phyloP scores from a whole-genome alignment of 2,113 vertebrate genomes.

The Lagopus muta region DNA sequence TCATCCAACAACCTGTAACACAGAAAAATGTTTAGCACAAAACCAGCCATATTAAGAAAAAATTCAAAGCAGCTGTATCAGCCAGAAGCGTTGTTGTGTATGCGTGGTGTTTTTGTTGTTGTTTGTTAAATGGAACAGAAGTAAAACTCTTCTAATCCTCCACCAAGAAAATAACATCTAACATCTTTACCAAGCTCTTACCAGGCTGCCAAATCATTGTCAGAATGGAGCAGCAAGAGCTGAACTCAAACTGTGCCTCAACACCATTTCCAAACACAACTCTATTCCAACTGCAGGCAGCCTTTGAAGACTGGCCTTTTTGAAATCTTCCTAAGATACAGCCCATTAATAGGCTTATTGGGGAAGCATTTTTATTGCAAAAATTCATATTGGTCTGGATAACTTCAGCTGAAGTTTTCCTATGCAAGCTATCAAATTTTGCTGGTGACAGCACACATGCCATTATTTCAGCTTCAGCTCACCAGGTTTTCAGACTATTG shows the following conservation, averaged over 20 bases:
- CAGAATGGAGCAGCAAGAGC: background rate
- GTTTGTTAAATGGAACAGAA: background rate
- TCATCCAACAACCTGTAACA: background rate
- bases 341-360: background rate
- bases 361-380: background rate
- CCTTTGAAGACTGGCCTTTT: background rate
- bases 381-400: background rate
- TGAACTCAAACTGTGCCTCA: conserved; percentile 33
- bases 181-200: background rate
- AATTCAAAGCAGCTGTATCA: background rate
- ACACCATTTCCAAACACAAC: background rate
- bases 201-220: conserved; percentile 25
- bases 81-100: background rate
- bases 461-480: conserved; percentile 3
- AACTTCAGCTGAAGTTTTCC: background rate
- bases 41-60: background rate
- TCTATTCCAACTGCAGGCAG: background rate
- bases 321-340: background rate
- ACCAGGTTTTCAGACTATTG: background rate
- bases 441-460: conserved; percentile 18
- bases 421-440: background rate
- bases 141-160: background rate
- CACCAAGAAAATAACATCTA: background rate
- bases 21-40: background rate
- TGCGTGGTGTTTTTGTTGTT: background rate